Percentiles rank a stretch among this genome's conserved stretches.
Evolutionary conservation across 2,797 vertebrate species (phyloP).

Genomic region (Eremophila alpestris): DNA sequence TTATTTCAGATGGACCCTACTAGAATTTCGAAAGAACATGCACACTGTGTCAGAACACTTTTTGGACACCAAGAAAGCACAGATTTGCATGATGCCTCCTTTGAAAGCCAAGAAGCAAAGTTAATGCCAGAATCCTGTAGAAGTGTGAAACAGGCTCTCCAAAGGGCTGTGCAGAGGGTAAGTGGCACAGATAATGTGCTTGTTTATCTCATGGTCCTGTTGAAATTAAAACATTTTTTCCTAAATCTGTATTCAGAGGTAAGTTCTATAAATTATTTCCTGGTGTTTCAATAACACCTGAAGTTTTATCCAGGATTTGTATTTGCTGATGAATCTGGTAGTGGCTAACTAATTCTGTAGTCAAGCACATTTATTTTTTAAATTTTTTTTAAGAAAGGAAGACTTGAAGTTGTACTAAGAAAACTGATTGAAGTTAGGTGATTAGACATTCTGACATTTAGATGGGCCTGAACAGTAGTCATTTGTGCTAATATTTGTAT

Average conservation of each 20-base stretch:
- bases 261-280: neutral
- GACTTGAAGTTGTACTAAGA: neutral
- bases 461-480: neutral
- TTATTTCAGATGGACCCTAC: conserved; percentile 78
- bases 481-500: neutral
- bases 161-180: conserved; percentile 77
- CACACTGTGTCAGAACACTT: conserved; percentile 76
- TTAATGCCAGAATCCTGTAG: conserved; percentile 77
- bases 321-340: neutral
- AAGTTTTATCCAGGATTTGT: neutral
- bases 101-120: conserved; percentile 68
- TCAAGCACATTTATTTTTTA: neutral
- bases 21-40: conserved; percentile 77
- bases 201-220: neutral
- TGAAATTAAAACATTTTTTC: neutral
- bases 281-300: neutral
- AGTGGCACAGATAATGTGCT: neutral
- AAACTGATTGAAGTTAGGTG: neutral
- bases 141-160: conserved; percentile 77
- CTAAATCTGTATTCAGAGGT: neutral
- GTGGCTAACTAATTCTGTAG: neutral
- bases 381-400: neutral
- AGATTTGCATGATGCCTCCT: conserved; percentile 66
- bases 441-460: neutral
- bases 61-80: conserved; percentile 71